Evolutionary conservation across 2,797 vertebrate genomes (phyloP).

Genomic region (Chromis chromis): DNA sequence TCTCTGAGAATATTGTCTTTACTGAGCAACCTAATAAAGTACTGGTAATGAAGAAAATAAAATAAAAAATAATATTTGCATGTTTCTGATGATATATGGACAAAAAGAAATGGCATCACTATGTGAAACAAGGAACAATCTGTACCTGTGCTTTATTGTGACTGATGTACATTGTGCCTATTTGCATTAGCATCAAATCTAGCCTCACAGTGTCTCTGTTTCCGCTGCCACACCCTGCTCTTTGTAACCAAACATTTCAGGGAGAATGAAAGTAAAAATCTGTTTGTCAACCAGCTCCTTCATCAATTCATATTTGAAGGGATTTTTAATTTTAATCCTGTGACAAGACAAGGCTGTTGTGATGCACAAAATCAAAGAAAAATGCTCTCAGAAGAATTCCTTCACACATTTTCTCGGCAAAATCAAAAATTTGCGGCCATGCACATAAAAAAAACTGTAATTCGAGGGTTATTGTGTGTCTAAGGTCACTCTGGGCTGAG

Average conservation of each 20-base stretch:
- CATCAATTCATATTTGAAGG: conserved; percentile 15
- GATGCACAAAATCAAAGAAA: not conserved
- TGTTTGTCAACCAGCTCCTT: conserved; percentile 24
- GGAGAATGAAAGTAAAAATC: conserved; percentile 24
- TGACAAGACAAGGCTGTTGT: not conserved
- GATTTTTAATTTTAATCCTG: conserved; percentile 24
- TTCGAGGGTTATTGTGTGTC: conserved; percentile 31
- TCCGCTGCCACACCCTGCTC: conserved; percentile 18
- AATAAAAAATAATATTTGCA: too few relatives aligned
- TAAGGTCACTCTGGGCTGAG: conserved; percentile 38
- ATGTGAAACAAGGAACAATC: not conserved
- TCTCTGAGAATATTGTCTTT: too few relatives aligned
- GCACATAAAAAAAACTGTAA: conserved; percentile 24
- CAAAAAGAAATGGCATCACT: too few relatives aligned
- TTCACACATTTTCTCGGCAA: not conserved
- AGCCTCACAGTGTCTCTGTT: not conserved
- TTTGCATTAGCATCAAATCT: not conserved
- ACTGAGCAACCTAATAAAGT: too few relatives aligned
- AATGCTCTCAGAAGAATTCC: conserved; percentile 1
- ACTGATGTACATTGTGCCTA: not conserved
- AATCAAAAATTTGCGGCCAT: conserved; percentile 8
- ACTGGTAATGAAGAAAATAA: too few relatives aligned
- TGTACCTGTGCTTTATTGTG: not conserved
- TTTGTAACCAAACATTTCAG: conserved; percentile 13
- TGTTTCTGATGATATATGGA: too few relatives aligned